Conservation (phyloP, 1,140 invertebrate genomes). For the Semibalanus balanoides region DNA sequence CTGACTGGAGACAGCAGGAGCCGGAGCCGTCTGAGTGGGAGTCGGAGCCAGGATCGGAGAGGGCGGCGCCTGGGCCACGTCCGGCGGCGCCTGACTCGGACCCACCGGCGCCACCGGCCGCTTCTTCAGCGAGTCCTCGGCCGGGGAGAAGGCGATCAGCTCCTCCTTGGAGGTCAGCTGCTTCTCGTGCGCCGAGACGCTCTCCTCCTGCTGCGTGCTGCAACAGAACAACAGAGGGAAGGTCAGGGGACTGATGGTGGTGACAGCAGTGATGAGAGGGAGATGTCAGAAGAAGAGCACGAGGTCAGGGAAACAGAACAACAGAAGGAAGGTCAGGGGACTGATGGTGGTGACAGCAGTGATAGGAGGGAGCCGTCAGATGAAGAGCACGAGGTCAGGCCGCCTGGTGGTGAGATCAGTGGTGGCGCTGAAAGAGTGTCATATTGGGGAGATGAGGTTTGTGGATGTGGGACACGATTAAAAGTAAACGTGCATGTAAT, state of each 20-base stretch:
- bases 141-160: background rate
- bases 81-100: too few species aligned
- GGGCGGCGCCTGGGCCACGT: background rate
- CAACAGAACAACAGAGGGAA: background rate
- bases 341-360: too few species aligned
- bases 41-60: background rate
- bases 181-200: background rate
- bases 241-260: background rate
- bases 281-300: too few species aligned
- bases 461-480: too few species aligned
- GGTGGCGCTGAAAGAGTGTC: too few species aligned
- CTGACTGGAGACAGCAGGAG: background rate
- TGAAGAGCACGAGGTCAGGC: too few species aligned
- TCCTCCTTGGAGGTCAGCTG: background rate
- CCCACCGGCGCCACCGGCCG: background rate
- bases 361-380: too few species aligned
- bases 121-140: background rate
- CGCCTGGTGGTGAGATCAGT: too few species aligned
- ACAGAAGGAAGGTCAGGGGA: background rate
- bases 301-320: too few species aligned
- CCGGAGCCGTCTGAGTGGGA: background rate
- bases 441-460: too few species aligned
- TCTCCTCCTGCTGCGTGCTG: background rate
- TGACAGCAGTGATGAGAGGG: too few species aligned
- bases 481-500: too few species aligned